Evolutionary conservation across 1,140 invertebrate genomes (phyloP), one percentile per base, ranked within the genome.

Genomic region (honey bee (Apis mellifera)): DNA sequence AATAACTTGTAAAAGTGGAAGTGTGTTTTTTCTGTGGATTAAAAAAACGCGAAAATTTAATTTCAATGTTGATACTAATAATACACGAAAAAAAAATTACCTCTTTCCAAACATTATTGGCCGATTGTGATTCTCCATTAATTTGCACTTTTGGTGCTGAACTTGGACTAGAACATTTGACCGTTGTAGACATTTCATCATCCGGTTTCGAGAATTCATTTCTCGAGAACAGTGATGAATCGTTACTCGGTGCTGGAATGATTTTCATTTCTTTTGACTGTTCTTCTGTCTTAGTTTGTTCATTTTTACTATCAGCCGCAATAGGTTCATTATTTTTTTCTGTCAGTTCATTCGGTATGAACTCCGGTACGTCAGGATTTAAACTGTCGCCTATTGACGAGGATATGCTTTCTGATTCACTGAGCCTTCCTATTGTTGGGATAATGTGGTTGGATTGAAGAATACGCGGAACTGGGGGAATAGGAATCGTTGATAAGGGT

Each of bases 301-400:
- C 60, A 12, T 0, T 77, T 64, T 73, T 72, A 52, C 75, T 80
- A 13, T 69, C 62, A 48, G 32, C 70, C 2, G 52, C 21, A 60
- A 65, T 21, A 52, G 19, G 15, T 57, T 74, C 74, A 59, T 68
- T 78, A 54, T 1, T 64, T 8, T 52, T 88, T 21, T 32, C 64
- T 2, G 82, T 83, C 32, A 86, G 75, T 60, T 88, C 84, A 52
- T 91, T 90, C 4, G 97, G 97, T 79, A 98, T 94, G 93, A 98
- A 98, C 94, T 98, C 97, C 21, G 97, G 97, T 26, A 98, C 97
- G 93, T 98, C 96, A 9, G 97, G 97, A 94, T 98, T 98, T 64
- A 98, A 94, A 84, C 95, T 95, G 26, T 96, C 96, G 50, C 89
- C 89, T 65, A 85, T 82, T 57, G 86, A 92, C 19, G 89, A 91